Conservation (phyloP, 2,113 vertebrate genomes). For the Colinus virginianus region DNA sequence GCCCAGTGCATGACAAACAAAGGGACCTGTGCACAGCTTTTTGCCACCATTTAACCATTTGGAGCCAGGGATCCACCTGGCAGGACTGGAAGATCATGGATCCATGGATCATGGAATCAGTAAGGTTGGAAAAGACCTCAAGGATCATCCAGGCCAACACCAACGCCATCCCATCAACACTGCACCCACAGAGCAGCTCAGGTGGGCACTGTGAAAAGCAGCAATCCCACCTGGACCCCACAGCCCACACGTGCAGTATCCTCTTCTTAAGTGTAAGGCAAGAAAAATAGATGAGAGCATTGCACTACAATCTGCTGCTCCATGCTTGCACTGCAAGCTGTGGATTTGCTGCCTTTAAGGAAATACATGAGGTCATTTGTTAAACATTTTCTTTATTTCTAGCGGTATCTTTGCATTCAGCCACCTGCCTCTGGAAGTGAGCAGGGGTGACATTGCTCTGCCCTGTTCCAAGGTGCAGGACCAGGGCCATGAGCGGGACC, state of each 20-base stretch:
- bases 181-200: neutral
- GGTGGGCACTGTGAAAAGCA: fast-evolving
- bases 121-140: no score
- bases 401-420: neutral
- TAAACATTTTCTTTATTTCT: neutral
- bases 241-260: fast-evolving
- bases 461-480: neutral
- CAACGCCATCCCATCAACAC: no score
- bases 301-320: neutral
- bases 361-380: neutral
- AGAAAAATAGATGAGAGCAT: neutral
- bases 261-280: neutral
- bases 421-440: neutral
- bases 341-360: neutral
- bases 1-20: neutral
- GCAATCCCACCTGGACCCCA: neutral
- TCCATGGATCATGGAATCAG: no score
- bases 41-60: neutral
- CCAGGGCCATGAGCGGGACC: no score
- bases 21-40: neutral
- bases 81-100: neutral
- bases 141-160: no score
- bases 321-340: neutral
- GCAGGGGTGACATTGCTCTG: neutral
- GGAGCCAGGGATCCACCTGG: neutral